Evolutionary conservation across 2,113 vertebrate species (phyloP), one percentile per base, ranked within the genome.

Genomic region (Steatornis caripensis): DNA sequence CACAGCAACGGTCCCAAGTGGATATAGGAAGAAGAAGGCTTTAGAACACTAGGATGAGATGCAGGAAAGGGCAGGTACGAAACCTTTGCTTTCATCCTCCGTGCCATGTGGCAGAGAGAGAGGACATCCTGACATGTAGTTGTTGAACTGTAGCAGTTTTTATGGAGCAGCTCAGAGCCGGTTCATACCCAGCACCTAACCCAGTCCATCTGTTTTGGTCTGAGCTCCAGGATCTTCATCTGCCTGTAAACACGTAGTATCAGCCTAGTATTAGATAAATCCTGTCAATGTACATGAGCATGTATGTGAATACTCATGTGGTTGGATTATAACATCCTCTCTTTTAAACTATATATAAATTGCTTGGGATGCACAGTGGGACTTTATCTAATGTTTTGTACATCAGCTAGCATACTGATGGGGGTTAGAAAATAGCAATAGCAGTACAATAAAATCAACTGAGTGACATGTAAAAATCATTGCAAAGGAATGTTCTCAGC

Each of bases 401-500:
- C 76, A 94, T 57, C 83, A 72, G 62, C 72, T 94, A 57, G 87
- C 61, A 62, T 70, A 49, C 32, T 71, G 91, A 82, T 23, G 13
- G 82, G 11, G 32, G 39, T 68, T 87, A 83, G 70, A 79, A 96
- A 97, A 96, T 78, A 97, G 93, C 46, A 93, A 83, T 80, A 81
- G 69, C 86, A 76, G 66, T 66, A 96, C 82, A 85, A 81, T 71
- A 89, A 92, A 91, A 90, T 58, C 83, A 76, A 64, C 39, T 3
- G 72, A 88, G 74, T 95, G 93, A 97, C 94, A 96, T 96, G 97
- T 97, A 83, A 80, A 96, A 94, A 93, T 96, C 79, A 96, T 54
- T 88, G 75, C 92, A 93, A 95, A 95, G 82, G 94, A 97, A 97
- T 97, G 96, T 96, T 97, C 88, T 95, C 95, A 92, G 87, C 15